Conservation (phyloP, 2,888 invertebrate species). For the Leptodirus hochenwartii region DNA sequence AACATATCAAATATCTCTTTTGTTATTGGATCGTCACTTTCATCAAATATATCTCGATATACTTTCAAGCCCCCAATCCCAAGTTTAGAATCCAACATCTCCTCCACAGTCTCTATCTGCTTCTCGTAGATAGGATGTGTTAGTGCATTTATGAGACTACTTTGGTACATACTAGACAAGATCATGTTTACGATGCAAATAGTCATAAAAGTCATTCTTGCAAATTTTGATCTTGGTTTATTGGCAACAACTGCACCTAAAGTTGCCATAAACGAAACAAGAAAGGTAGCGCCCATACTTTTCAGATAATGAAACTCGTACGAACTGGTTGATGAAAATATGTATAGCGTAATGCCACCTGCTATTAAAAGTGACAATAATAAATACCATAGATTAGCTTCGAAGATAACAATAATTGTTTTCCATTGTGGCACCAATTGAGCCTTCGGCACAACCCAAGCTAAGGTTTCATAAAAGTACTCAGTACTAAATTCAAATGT, state of each 20-base stretch:
- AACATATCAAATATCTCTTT: conserved; percentile 13
- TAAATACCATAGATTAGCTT: conserved; percentile 29
- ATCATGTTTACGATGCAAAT: conserved; percentile 34
- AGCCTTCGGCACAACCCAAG: conserved; percentile 38
- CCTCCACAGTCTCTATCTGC: conserved; percentile 33
- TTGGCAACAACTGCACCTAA: conserved; percentile 31
- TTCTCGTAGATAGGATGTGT: conserved; percentile 33
- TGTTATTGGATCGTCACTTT: conserved; percentile 9
- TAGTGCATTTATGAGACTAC: conserved; percentile 37
- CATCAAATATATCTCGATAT: conserved; percentile 24
- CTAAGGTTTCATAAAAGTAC: conserved; percentile 37
- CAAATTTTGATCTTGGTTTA: conserved; percentile 29
- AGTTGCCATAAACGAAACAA: conserved; percentile 20
- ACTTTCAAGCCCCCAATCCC: conserved; percentile 29
- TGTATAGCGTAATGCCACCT: conserved; percentile 11
- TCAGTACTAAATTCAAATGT: conserved; percentile 34
- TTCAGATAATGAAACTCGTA: conserved; percentile 9
- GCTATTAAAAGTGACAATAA: conserved; percentile 24
- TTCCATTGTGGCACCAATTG: conserved; percentile 31
- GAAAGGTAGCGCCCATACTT: conserved; percentile 11
- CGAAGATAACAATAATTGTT: conserved; percentile 33
- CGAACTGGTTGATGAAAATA: conserved; percentile 6
- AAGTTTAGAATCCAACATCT: conserved; percentile 30
- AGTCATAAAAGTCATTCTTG: conserved; percentile 35
- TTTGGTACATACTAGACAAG: conserved; percentile 35